A percentile compares a stretch with the other conserved stretches of the same genome.
Evolutionary conservation across 2,888 invertebrate species (phyloP).

Genomic region (Trachelus iudaicus): DNA sequence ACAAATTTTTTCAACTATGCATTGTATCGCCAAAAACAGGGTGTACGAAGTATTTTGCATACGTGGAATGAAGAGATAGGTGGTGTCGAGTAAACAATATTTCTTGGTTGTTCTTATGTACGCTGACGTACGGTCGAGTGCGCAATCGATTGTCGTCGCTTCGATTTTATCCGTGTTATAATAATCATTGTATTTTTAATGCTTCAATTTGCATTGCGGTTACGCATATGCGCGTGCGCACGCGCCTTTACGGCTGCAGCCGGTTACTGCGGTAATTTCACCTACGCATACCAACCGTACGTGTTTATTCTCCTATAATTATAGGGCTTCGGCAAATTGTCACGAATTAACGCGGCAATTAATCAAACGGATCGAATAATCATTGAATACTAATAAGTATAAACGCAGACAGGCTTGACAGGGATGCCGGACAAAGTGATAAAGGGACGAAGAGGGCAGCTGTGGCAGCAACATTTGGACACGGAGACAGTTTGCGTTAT

Average conservation of each 20-base stretch:
- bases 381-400: conserved; percentile 23
- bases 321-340: conserved; percentile 5
- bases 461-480: not conserved
- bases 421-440: not conserved
- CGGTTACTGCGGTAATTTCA: not conserved
- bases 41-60: too few relatives aligned
- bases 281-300: not conserved
- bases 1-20: not conserved
- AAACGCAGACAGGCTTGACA: not conserved
- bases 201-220: not conserved
- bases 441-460: not conserved
- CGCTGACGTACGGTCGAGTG: not conserved
- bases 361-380: conserved; percentile 39
- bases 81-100: not conserved
- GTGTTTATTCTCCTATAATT: conserved; percentile 3
- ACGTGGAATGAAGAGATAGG: too few relatives aligned
- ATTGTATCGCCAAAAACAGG: too few relatives aligned
- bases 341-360: conserved; percentile 36
- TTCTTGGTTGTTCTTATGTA: not conserved
- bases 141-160: not conserved
- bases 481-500: not conserved
- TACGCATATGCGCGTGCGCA: conserved; percentile 12
- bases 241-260: conserved; percentile 22
- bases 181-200: not conserved
- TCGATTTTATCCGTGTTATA: not conserved